Conservation (phyloP, 1,140 invertebrate genomes). For the Drosophila simulans region DNA sequence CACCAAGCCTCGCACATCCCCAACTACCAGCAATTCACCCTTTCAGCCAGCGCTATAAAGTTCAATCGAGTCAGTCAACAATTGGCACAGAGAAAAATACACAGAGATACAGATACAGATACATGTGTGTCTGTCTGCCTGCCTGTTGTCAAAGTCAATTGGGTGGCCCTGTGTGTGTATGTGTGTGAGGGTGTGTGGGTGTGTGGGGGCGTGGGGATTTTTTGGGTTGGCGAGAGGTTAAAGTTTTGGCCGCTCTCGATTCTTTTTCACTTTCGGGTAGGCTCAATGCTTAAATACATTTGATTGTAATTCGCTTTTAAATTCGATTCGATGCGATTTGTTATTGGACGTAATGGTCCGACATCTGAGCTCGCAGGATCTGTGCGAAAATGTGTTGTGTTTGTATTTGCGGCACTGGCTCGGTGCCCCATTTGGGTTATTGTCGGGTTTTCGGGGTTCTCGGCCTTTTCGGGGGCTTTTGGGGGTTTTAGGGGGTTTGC, state of each 20-base stretch:
- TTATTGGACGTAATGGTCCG: slow-evolving; percentile 80
- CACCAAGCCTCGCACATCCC: not conserved
- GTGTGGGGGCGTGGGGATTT: not conserved
- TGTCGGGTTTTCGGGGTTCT: slow-evolving; percentile 9
- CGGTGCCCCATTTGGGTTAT: slow-evolving; percentile 25
- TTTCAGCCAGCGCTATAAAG: slow-evolving; percentile 49
- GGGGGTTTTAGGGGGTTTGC: slow-evolving; percentile 32
- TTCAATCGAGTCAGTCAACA: slow-evolving; percentile 79
- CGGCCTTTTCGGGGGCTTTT: too few species aligned
- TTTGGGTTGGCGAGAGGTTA: slow-evolving; percentile 40
- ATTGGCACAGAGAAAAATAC: slow-evolving; percentile 53
- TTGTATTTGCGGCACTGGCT: not conserved
- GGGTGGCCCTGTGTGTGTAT: slow-evolving; percentile 36
- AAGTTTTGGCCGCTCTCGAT: slow-evolving; percentile 52
- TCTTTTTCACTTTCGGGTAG: slow-evolving; percentile 44
- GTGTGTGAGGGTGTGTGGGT: not conserved
- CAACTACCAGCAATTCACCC: slow-evolving; percentile 2
- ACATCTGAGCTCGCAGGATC: slow-evolving; percentile 63
- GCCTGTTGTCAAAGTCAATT: slow-evolving; percentile 72
- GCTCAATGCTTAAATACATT: slow-evolving; percentile 81
- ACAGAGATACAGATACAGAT: slow-evolving; percentile 24
- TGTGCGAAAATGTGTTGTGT: slow-evolving; percentile 6
- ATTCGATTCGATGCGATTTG: slow-evolving; percentile 80
- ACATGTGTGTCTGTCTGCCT: slow-evolving; percentile 34
- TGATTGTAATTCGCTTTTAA: slow-evolving; percentile 83